Conservation (phyloP, 1,140 invertebrate species). For the Eriocheir sinensis region DNA sequence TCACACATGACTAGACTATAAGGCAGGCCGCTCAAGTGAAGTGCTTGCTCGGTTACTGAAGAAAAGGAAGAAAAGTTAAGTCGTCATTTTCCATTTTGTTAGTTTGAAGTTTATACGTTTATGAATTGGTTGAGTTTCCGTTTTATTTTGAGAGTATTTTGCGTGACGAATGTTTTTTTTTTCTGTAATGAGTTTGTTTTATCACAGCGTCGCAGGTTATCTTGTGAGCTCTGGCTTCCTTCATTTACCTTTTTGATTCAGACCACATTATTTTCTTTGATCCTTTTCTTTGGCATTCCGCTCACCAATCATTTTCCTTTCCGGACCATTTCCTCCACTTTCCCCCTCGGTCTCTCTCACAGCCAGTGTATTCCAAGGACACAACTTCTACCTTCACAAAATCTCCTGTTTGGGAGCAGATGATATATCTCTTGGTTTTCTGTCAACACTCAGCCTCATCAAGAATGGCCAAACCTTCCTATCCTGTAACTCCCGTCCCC, state of each 20-base stretch:
- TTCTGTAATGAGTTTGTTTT: background rate
- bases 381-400: conserved; percentile 6
- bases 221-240: conserved; percentile 40
- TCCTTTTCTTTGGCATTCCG: conserved; percentile 24
- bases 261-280: background rate
- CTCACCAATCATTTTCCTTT: conserved; percentile 47
- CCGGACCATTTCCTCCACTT: conserved; percentile 52
- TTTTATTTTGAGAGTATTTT: background rate
- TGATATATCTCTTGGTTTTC: conserved; percentile 39
- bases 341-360: background rate
- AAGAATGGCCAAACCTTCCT: conserved; percentile 56
- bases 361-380: conserved; percentile 2
- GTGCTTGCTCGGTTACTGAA: background rate
- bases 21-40: no score
- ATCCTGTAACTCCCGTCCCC: conserved; percentile 65
- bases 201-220: background rate
- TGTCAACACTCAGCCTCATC: conserved; percentile 58
- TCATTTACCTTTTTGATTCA: conserved; percentile 13
- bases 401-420: conserved; percentile 40
- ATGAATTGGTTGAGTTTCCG: background rate
- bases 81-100: background rate
- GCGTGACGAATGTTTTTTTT: no score
- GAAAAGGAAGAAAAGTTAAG: background rate
- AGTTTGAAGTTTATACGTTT: background rate
- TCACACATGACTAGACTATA: no score